Conservation (phyloP, 2,797 vertebrate genomes). For the Sitta carolinensis region DNA sequence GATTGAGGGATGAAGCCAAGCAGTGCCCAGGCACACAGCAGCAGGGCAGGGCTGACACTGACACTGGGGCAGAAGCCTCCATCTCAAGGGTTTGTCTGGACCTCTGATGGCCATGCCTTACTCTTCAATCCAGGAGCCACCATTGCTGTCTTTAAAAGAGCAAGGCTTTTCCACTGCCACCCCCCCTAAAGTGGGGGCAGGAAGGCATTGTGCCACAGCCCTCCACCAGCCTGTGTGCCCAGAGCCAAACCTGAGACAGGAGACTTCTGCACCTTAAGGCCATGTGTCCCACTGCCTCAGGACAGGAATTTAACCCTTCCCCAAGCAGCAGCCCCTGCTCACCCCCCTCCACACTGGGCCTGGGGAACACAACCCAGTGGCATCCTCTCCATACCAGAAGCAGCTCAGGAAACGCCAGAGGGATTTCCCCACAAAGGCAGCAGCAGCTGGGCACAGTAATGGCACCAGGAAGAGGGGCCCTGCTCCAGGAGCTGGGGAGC, state of each 20-base stretch:
- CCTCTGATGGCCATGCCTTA: background rate
- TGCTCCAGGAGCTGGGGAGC: background rate
- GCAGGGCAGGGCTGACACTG: background rate
- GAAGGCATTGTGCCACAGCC: background rate
- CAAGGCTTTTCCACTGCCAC: background rate
- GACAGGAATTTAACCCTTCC: background rate
- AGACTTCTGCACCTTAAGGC: fast-evolving
- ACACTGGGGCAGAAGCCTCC: background rate
- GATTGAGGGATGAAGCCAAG: background rate
- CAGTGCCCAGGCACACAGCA: fast-evolving
- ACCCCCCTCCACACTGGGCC: fast-evolving
- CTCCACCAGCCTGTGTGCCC: background rate
- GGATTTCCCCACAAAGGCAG: background rate
- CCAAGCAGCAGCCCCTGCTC: background rate
- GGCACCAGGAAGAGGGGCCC: background rate
- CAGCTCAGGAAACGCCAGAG: background rate
- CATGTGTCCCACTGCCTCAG: background rate
- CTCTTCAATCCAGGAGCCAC: background rate
- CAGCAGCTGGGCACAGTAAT: background rate
- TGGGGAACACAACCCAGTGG: fast-evolving
- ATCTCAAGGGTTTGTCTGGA: background rate
- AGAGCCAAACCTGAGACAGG: fast-evolving
- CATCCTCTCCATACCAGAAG: too few species aligned
- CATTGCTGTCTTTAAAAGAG: background rate
- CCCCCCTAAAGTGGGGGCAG: fast-evolving